These are phyloP conservation scores for Bombus impatiens DNA, from an alignment of 1,140 invertebrate species.

Conservation along the genomic window DNA sequence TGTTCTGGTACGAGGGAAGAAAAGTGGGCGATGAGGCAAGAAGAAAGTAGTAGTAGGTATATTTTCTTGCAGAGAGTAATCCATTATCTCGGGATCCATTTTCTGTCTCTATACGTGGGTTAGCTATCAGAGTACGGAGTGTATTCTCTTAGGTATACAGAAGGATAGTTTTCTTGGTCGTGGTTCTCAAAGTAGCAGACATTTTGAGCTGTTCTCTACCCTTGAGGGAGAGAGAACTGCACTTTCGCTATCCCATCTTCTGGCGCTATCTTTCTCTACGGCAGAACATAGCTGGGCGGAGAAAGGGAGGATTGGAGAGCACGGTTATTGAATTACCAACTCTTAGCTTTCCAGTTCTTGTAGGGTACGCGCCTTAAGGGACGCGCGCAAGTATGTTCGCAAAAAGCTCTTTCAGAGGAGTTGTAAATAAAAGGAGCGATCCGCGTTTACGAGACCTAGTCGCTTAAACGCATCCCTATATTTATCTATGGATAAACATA, in stretches of 20 bases:
- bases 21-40: too few relatives aligned
- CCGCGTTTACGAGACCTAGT: conserved; percentile 62
- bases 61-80: conserved; percentile 24
- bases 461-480: conserved; percentile 35
- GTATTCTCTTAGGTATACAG: conserved; percentile 61
- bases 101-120: conserved; percentile 54
- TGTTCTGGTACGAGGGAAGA: background rate
- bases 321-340: conserved; percentile 81
- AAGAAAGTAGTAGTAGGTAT: background rate
- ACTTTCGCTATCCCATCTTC: conserved; percentile 50
- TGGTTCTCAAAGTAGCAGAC: conserved; percentile 72
- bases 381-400: conserved; percentile 77
- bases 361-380: conserved; percentile 77
- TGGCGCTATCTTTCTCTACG: conserved; percentile 59
- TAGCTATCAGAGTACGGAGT: conserved; percentile 57
- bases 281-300: conserved; percentile 57
- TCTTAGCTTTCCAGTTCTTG: conserved; percentile 82
- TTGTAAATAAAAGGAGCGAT: conserved; percentile 72
- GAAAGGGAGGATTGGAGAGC: conserved; percentile 71
- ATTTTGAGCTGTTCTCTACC: conserved; percentile 74
- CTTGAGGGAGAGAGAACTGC: conserved; percentile 48
- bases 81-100: conserved; percentile 58
- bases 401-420: conserved; percentile 74
- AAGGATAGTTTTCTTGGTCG: conserved; percentile 64
- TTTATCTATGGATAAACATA: background rate